A percentile compares a stretch with the other conserved stretches of the same genome.
These are phyloP conservation scores for Dermatemys mawii DNA, from an alignment of 2,113 vertebrate genomes.

Conservation along the genomic window DNA sequence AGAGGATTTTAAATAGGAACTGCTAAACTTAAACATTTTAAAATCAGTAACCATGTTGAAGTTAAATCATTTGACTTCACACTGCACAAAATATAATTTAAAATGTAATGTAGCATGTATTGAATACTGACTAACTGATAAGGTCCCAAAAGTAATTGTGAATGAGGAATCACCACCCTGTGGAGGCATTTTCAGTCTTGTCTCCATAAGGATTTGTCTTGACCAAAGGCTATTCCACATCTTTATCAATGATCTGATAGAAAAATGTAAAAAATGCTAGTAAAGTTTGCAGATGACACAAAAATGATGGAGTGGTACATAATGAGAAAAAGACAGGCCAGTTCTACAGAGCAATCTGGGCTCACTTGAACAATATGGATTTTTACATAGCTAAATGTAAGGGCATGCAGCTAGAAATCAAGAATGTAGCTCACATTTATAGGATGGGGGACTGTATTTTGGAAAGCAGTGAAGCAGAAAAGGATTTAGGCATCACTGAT, in stretches of 20 bases:
- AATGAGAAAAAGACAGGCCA: slow-evolving; percentile 62
- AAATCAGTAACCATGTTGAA: neutral
- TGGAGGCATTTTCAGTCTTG: neutral
- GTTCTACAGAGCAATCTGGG: slow-evolving; percentile 26
- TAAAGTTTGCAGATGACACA: slow-evolving; percentile 37
- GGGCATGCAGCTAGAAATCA: slow-evolving; percentile 6
- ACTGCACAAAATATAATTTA: neutral
- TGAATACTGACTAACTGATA: neutral
- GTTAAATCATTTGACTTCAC: neutral
- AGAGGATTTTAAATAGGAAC: neutral
- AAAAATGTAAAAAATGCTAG: slow-evolving; percentile 16
- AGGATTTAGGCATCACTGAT: neutral
- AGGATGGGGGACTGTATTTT: neutral
- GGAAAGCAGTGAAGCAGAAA: slow-evolving; percentile 6
- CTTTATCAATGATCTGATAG: neutral
- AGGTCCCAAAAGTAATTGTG: neutral
- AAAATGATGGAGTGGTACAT: slow-evolving; percentile 20
- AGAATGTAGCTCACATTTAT: neutral
- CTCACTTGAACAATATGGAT: neutral
- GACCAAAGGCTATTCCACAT: neutral
- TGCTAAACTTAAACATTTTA: neutral
- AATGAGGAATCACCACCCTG: neutral
- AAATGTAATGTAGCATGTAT: neutral
- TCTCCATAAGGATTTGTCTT: neutral
- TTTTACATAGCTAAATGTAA: neutral